phyloP scores from a whole-genome alignment of 2,888 invertebrate genomes.

The Synanthedon andrenaeformis region DNA sequence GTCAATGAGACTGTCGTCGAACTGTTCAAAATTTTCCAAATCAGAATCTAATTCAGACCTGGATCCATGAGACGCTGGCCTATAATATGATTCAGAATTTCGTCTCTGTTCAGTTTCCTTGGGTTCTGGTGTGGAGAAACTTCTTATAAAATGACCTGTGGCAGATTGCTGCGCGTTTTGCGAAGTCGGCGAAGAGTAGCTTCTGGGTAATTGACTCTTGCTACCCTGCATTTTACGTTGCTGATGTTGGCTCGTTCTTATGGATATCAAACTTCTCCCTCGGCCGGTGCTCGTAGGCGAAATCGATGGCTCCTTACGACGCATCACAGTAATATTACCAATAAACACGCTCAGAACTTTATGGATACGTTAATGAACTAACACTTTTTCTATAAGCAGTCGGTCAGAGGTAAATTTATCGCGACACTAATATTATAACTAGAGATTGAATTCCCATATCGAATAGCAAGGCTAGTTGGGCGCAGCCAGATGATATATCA shows the following conservation, averaged over 20 bases:
- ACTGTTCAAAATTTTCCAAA: slow-evolving; percentile 53
- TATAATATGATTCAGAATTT: slow-evolving; percentile 47
- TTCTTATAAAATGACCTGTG: slow-evolving; percentile 43
- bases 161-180: slow-evolving; percentile 32
- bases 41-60: slow-evolving; percentile 54
- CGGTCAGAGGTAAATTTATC: slow-evolving; percentile 38
- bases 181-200: slow-evolving; percentile 50
- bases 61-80: slow-evolving; percentile 44
- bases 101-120: slow-evolving; percentile 40
- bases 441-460: slow-evolving; percentile 53
- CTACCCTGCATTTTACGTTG: slow-evolving; percentile 35
- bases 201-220: slow-evolving; percentile 47
- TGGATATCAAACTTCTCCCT: slow-evolving; percentile 50
- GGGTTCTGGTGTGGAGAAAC: slow-evolving; percentile 53
- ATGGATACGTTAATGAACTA: slow-evolving; percentile 36
- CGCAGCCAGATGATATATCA: slow-evolving; percentile 54
- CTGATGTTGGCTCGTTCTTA: slow-evolving; percentile 47
- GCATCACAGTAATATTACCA: slow-evolving; percentile 24
- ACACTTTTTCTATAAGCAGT: slow-evolving; percentile 18
- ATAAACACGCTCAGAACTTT: slow-evolving; percentile 32
- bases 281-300: slow-evolving; percentile 27
- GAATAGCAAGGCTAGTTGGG: slow-evolving; percentile 44
- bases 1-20: slow-evolving; percentile 55
- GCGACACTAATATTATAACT: slow-evolving; percentile 26
- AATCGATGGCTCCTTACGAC: slow-evolving; percentile 38